Evolutionary conservation across 2,113 vertebrate genomes (phyloP), one percentile per base, ranked within the genome.

Genomic region (Ameiurus melas): DNA sequence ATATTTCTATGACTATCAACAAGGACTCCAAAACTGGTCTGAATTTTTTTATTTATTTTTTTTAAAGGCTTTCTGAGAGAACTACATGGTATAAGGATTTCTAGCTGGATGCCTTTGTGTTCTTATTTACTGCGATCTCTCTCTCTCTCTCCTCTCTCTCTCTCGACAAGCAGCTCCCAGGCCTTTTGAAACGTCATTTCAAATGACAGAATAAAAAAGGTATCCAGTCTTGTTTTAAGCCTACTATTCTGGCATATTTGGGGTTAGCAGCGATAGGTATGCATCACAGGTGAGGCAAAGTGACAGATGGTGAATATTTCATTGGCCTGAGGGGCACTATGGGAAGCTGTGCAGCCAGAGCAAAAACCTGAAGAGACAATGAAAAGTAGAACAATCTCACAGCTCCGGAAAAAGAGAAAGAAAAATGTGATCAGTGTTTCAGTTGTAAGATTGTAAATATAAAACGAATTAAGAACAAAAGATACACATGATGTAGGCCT

Each of bases 241-340:
- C 47, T 19, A 20, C 30, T 0, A 43, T 91, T 90, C 89, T 86
- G 92, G 86, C 79, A 13, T 53, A 84, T 91, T 92, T 84, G 83
- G 85, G 86, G 60, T 58, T 55, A 90, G 86, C 73, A 10, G 85
- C 39, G 85, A 90, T 33, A 73, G 91, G 89, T 88, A 91, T 33
- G 92, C 92, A 90, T 93, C 90, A 92, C 87, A 89, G 47, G 88
- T 92, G 94, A 95, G 91, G 86, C 86, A 83, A 92, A 92, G 91
- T 93, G 94, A 94, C 94, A 95, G 93, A 91, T 91, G 91, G 93
- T 95, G 91, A 94, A 95, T 95, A 93, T 94, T 96, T 95, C 89
- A 96, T 90, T 89, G 90, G 90, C 91, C 91, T 92, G 57, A 89
- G 25, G 77, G 39, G 53, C 19, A 81, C 77, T 9, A 71, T 22